Percentiles rank a stretch among this genome's conserved stretches.
These are phyloP conservation scores for Diplosoma virens DNA, from an alignment of 23 tunicate genomes.

Conservation along the genomic window DNA sequence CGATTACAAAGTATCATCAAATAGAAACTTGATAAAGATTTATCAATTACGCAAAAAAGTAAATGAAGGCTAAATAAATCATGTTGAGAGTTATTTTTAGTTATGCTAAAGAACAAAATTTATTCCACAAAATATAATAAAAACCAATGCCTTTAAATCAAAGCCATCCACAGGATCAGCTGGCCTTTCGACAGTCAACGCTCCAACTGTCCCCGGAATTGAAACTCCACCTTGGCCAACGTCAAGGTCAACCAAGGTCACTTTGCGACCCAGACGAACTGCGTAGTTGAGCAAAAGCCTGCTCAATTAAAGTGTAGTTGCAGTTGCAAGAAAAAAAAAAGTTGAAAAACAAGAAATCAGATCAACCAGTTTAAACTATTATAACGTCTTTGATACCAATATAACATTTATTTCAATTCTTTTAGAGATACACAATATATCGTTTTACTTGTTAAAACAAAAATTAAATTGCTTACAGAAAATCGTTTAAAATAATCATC, in stretches of 20 bases:
- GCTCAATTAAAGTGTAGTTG: no score
- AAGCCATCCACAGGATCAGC: slow-evolving; percentile 94
- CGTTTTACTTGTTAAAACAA: no score
- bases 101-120: not conserved
- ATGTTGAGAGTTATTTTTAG: not conserved
- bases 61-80: no score
- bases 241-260: slow-evolving; percentile 77
- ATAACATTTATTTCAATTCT: no score
- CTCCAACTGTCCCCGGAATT: slow-evolving; percentile 92
- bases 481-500: no score
- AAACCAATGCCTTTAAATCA: slow-evolving; percentile 46
- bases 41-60: not conserved
- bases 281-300: slow-evolving; percentile 75
- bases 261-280: slow-evolving; percentile 70
- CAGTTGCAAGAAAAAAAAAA: no score
- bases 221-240: slow-evolving; percentile 91
- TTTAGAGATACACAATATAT: no score
- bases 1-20: not conserved
- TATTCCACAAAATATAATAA: not conserved
- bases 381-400: no score
- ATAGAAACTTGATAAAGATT: not conserved
- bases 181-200: slow-evolving; percentile 83
- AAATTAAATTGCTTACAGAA: no score
- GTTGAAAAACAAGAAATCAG: no score
- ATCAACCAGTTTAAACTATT: no score